A percentile compares a stretch with the other conserved stretches of the same genome.
These are phyloP conservation scores for Albula glossodonta DNA, from an alignment of 2,113 vertebrate genomes.

Conservation along the genomic window DNA sequence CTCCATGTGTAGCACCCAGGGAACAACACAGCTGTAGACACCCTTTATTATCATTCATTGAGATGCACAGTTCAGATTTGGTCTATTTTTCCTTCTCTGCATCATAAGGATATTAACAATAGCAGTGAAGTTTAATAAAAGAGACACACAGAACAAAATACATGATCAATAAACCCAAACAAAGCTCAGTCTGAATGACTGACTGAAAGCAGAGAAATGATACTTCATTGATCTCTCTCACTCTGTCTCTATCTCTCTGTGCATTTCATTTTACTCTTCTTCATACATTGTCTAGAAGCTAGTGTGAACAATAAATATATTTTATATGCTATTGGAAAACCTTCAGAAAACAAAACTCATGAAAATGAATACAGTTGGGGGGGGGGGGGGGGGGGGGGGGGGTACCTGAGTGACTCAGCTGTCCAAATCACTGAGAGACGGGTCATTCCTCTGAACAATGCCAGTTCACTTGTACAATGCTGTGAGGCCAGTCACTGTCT, in stretches of 20 bases:
- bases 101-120: constrained; percentile 7
- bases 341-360: not conserved
- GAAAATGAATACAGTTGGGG: not conserved
- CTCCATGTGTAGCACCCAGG: not conserved
- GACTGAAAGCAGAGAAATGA: not conserved
- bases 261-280: constrained; percentile 1
- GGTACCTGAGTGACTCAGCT: no score
- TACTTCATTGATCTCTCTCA: constrained; percentile 9
- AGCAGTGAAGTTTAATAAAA: constrained; percentile 10
- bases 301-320: not conserved
- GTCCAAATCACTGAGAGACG: no score
- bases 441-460: no score
- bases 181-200: constrained; percentile 7
- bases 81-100: not conserved
- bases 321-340: not conserved
- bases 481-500: no score
- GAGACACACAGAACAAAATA: not conserved
- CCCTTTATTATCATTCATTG: not conserved
- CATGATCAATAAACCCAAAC: constrained; percentile 9
- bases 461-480: no score
- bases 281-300: not conserved
- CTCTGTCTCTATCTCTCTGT: not conserved
- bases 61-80: not conserved
- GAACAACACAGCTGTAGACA: not conserved
- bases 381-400: no score